These are phyloP conservation scores for Nothoprocta perdicaria DNA, from an alignment of 2,113 vertebrate species.

Conservation along the genomic window DNA sequence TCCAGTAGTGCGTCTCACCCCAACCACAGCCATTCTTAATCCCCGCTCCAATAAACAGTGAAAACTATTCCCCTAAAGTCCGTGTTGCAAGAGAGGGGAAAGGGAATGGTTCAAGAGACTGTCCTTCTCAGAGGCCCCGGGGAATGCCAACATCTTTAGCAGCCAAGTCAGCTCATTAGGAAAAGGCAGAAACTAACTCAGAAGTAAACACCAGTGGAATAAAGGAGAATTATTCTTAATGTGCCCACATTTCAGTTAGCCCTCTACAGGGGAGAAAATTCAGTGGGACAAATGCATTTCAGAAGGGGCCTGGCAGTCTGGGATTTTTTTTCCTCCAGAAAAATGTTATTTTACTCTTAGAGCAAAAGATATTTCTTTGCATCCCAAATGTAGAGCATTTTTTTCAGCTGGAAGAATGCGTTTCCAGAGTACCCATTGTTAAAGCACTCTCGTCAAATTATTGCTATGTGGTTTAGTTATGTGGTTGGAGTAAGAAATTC, in stretches of 20 bases:
- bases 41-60: constrained; percentile 21
- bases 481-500: background rate
- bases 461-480: background rate
- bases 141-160: background rate
- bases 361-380: background rate
- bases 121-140: background rate
- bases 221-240: background rate
- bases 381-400: background rate
- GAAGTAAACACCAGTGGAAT: background rate
- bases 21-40: constrained; percentile 39
- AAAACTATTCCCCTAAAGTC: constrained; percentile 16
- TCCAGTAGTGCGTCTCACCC: constrained; percentile 29
- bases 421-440: background rate
- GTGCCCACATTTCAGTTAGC: background rate
- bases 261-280: background rate
- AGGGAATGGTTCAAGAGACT: background rate
- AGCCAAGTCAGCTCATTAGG: background rate
- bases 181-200: constrained; percentile 1
- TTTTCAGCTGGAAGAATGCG: background rate
- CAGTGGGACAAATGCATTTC: background rate
- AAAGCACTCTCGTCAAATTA: background rate
- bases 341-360: background rate
- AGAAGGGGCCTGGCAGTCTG: background rate
- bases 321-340: background rate
- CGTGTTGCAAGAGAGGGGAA: background rate